A percentile compares a stretch with the other conserved stretches of the same genome.
phyloP scores from a whole-genome alignment of 2,113 vertebrate species.

The Anser cygnoides region DNA sequence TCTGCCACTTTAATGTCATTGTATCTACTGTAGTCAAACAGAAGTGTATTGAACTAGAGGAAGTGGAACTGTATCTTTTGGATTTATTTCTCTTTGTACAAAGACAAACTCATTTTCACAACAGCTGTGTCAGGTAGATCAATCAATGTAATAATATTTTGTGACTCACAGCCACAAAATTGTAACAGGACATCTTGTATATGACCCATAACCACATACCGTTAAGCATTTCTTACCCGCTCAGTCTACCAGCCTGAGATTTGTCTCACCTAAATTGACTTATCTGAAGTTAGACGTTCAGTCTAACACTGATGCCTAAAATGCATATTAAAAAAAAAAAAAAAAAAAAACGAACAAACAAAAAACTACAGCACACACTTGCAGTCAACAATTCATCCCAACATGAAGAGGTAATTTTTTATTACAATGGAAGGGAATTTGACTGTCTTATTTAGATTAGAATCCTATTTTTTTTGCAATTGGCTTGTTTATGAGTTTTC shows the following conservation, averaged over 20 bases:
- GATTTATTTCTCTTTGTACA: not conserved
- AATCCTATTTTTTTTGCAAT: not conserved
- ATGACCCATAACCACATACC: slow-evolving; percentile 1
- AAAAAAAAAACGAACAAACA: not conserved
- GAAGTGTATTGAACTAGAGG: not conserved
- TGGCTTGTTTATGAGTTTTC: not conserved
- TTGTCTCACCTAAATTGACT: slow-evolving; percentile 16
- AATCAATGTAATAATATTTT: slow-evolving; percentile 29
- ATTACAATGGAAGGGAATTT: not conserved
- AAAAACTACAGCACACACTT: not conserved
- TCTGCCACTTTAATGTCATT: not conserved
- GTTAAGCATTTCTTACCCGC: not conserved
- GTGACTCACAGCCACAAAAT: not conserved
- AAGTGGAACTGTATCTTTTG: not conserved
- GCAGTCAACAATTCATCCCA: not conserved
- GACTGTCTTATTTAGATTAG: not conserved
- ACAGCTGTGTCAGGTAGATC: not conserved
- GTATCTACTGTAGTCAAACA: not conserved
- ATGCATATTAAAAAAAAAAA: not conserved
- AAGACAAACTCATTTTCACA: slow-evolving; percentile 14
- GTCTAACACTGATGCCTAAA: not conserved
- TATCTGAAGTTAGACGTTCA: not conserved
- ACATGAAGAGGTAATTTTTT: not conserved
- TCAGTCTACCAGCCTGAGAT: not conserved
- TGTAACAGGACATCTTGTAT: not conserved